Evolutionary conservation across 2,797 vertebrate species (phyloP).

Genomic region (Arvicola amphibius): DNA sequence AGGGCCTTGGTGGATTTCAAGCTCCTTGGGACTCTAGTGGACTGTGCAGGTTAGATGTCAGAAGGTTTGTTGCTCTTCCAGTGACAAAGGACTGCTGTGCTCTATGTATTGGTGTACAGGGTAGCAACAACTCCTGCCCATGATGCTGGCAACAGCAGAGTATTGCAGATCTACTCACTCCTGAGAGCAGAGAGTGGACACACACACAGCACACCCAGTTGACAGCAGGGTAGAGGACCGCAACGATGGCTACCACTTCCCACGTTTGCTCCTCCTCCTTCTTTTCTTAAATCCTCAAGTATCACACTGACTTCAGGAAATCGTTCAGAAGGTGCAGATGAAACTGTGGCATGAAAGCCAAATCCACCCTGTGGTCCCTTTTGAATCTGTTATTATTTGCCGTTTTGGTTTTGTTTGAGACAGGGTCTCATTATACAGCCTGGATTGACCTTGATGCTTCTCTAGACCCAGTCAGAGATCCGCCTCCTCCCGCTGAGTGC

Average conservation of each 20-base stretch:
- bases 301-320: neutral
- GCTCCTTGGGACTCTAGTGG: neutral
- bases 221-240: neutral
- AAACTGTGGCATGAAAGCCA: neutral
- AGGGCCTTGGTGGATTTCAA: neutral
- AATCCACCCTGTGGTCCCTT: neutral
- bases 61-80: neutral
- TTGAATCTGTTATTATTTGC: neutral
- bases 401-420: neutral
- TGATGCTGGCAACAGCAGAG: neutral
- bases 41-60: neutral
- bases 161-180: neutral
- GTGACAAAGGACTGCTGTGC: neutral
- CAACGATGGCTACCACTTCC: neutral
- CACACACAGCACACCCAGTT: neutral
- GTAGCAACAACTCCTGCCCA: neutral
- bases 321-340: neutral
- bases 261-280: neutral
- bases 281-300: too few species aligned
- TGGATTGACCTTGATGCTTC: neutral
- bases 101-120: neutral
- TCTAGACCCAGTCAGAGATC: neutral
- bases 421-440: neutral
- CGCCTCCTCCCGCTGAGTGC: neutral
- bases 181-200: neutral